These are phyloP conservation scores for Cabera pusaria DNA, from an alignment of 2,888 invertebrate genomes.

Conservation along the genomic window DNA sequence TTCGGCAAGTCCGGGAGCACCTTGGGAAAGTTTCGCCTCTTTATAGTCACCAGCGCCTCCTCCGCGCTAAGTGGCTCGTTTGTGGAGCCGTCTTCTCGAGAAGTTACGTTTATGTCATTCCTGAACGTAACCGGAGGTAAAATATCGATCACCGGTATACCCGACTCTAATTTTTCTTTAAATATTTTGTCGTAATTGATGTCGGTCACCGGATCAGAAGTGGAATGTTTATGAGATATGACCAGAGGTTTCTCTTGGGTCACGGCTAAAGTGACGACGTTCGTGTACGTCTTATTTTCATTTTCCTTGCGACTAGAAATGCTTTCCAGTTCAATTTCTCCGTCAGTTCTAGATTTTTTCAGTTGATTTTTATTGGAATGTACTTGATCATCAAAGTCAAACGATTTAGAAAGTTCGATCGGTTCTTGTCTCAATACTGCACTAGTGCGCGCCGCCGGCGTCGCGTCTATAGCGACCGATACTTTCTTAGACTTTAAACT, in stretches of 20 bases:
- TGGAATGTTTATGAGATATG: slow-evolving; percentile 86
- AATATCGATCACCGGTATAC: slow-evolving; percentile 52
- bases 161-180: slow-evolving; percentile 53
- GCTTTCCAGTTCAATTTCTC: slow-evolving; percentile 50
- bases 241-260: slow-evolving; percentile 62
- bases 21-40: slow-evolving; percentile 92
- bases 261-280: slow-evolving; percentile 63
- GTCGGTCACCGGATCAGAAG: slow-evolving; percentile 87
- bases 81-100: slow-evolving; percentile 80
- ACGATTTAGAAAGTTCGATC: slow-evolving; percentile 88
- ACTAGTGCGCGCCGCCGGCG: slow-evolving; percentile 88
- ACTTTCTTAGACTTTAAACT: slow-evolving; percentile 85
- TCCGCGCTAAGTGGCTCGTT: slow-evolving; percentile 82
- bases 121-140: slow-evolving; percentile 73
- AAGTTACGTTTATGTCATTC: slow-evolving; percentile 90
- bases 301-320: slow-evolving; percentile 32
- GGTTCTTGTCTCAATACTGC: slow-evolving; percentile 90
- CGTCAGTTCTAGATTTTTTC: slow-evolving; percentile 70
- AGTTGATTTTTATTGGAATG: slow-evolving; percentile 60
- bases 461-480: slow-evolving; percentile 91
- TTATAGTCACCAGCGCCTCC: slow-evolving; percentile 88
- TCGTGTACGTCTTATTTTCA: slow-evolving; percentile 58
- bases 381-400: slow-evolving; percentile 67
- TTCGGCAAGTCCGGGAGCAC: slow-evolving; percentile 90
- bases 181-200: slow-evolving; percentile 70